Conservation (phyloP, 1,140 invertebrate genomes). For the Aphis gossypii region DNA sequence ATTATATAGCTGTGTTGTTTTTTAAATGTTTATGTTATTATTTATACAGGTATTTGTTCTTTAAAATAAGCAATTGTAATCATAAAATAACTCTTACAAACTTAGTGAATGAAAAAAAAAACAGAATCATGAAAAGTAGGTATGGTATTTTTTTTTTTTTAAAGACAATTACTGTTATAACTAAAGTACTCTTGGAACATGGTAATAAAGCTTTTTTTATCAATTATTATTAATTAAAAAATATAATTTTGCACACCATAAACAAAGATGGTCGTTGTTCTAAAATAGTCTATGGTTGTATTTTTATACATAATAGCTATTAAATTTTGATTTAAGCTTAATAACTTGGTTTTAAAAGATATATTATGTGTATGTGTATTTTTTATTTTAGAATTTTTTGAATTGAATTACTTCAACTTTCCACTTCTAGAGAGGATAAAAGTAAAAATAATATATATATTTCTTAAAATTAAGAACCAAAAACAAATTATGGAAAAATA, state of each 20-base stretch:
- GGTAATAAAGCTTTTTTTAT: not conserved
- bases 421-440: too few relatives aligned
- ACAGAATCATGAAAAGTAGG: not conserved
- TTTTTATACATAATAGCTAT: not conserved
- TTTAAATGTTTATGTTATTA: not conserved
- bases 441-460: too few relatives aligned
- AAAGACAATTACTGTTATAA: not conserved
- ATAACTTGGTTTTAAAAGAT: not conserved
- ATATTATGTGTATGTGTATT: too few relatives aligned
- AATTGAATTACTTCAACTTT: too few relatives aligned
- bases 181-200: not conserved
- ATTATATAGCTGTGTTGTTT: not conserved
- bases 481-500: too few relatives aligned
- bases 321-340: conserved; percentile 60
- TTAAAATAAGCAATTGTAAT: not conserved
- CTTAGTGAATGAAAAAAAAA: not conserved
- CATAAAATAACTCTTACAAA: not conserved
- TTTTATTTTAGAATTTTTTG: too few relatives aligned
- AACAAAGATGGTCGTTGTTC: not conserved
- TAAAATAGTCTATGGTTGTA: not conserved
- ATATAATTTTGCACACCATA: not conserved
- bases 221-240: not conserved
- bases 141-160: not conserved
- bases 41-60: not conserved
- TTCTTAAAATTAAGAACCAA: too few relatives aligned